Base-by-base conservation (phyloP, 2,888 invertebrate species). In the Parasteatoda lunata region DNA sequence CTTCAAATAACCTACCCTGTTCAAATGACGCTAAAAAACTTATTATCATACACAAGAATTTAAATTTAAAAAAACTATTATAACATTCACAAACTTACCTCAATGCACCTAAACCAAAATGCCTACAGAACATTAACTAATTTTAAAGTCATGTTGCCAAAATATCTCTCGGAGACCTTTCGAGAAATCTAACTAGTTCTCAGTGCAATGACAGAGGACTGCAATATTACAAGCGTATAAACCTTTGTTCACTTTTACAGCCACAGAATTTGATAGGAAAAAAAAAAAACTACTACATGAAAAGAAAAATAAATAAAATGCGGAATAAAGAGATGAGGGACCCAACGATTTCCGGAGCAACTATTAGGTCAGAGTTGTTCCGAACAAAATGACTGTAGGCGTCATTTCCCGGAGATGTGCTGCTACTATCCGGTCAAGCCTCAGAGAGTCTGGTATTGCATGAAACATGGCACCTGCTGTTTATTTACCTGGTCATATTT, bases 331-430 rank as follows among this genome's bases (percentile, higher is more conserved):
- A 79, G 71, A 79, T 78, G 71, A 69, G 85, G 59, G 79, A 85
- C 85, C 85, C 80, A 80, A 80, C 85, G 80, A 85, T 80, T 85
- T 85, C 85, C 85, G 85, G 85, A 52, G 85, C 52, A 66, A 75
- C 85, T 85, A 85, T 85, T 85, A 80, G 85, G 85, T 85, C 85
- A 85, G 79, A 85, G 59, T 76, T 75, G 69, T 70, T 70, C 64
- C 70, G 85, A 76, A 85, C 85, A 85, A 85, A 85, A 85, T 85
- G 85, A 70, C 70, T 76, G 65, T 73, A 52, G 73, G 45, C 48
- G 6, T 48, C 78, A 51, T 73, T 84, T 85, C 85, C 85, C 85
- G 85, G 85, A 80, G 85, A 85, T 84, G 84, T 75, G 84, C 84
- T 69, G 70, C 75, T 85, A 79, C 85, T 77, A 54, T 80, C 80